Evolutionary conservation across 2,113 vertebrate genomes (phyloP).

Genomic region (Pelvicachromis taeniatus): DNA sequence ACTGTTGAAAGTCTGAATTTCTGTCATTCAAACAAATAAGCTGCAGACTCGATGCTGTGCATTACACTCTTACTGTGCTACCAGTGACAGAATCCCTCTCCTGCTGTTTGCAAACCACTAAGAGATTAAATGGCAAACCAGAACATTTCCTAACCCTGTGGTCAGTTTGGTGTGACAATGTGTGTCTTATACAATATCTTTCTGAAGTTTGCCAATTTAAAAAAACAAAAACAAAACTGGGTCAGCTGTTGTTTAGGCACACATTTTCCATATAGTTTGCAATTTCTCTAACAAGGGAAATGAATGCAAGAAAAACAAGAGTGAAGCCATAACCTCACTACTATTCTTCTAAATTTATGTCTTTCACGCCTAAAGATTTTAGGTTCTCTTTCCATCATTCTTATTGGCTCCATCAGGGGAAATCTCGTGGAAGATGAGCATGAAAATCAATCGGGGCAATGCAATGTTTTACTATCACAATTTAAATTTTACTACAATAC

Average conservation of each 20-base stretch:
- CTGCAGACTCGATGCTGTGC: not conserved
- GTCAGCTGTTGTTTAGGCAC: slow-evolving; percentile 13
- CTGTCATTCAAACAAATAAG: slow-evolving; percentile 2
- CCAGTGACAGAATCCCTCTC: not conserved
- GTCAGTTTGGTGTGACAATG: slow-evolving; percentile 10
- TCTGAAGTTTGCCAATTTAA: slow-evolving; percentile 5
- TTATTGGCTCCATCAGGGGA: not conserved
- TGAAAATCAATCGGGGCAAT: not conserved
- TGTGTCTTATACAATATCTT: slow-evolving; percentile 18
- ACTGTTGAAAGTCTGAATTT: not conserved
- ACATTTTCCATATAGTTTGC: slow-evolving; percentile 2
- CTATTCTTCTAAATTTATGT: not conserved
- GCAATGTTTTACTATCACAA: not conserved
- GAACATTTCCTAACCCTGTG: slow-evolving; percentile 13
- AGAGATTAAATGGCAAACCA: slow-evolving; percentile 22
- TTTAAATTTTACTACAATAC: not conserved
- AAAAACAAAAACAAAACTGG: not conserved
- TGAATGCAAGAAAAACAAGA: not conserved
- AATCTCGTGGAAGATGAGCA: not conserved
- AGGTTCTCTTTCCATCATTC: not conserved
- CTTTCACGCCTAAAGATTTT: not conserved
- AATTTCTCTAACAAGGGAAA: slow-evolving; percentile 14
- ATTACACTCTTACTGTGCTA: not conserved
- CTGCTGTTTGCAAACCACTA: not conserved
- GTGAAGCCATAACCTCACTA: not conserved